Conservation (phyloP, 2,113 vertebrate genomes). For the Petrocephalus microphthalmus region DNA sequence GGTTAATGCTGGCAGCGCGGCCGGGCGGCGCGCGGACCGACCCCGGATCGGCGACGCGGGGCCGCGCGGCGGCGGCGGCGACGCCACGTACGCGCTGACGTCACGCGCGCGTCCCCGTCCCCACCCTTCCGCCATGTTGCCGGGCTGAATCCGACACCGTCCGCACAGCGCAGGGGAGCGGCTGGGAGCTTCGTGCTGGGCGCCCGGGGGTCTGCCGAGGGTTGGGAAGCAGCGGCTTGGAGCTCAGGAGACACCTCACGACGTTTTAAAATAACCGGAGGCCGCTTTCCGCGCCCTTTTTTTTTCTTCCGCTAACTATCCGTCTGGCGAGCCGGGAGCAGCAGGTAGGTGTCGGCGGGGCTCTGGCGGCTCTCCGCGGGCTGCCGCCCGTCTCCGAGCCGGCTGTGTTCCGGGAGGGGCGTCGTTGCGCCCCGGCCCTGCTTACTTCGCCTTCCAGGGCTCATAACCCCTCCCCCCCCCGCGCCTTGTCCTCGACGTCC, state of each 20-base stretch:
- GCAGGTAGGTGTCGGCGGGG: not conserved
- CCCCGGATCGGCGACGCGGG: no score
- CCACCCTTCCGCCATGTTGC: constrained; percentile 26
- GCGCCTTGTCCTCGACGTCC: not conserved
- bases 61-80: not conserved
- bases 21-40: not conserved
- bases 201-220: not conserved
- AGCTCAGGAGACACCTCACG: not conserved
- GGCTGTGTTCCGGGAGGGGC: not conserved
- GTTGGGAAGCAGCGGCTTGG: not conserved
- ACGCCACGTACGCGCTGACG: not conserved
- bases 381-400: not conserved
- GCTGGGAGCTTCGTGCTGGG: not conserved
- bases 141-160: constrained; percentile 7
- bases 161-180: constrained; percentile 11
- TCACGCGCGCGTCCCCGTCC: not conserved
- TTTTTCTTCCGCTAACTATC: not conserved
- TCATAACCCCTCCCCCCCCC: no score
- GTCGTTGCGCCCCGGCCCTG: not conserved
- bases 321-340: not conserved
- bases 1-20: not conserved
- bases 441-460: not conserved
- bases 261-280: not conserved
- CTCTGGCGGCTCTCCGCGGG: not conserved
- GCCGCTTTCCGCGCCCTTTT: not conserved